Conservation (phyloP, 2,113 vertebrate species). For the Cariama cristata region DNA sequence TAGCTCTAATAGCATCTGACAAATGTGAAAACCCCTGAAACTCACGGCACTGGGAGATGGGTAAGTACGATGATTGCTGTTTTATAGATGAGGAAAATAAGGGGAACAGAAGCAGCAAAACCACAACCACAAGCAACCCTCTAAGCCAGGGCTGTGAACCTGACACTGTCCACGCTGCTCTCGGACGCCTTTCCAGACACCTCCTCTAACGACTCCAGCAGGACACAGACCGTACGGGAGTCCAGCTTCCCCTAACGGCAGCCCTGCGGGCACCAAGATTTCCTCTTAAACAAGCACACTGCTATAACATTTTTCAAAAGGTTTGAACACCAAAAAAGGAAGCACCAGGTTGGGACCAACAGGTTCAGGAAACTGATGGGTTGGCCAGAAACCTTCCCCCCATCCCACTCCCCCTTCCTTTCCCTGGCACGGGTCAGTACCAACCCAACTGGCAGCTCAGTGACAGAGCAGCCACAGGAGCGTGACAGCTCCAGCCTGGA, state of each 20-base stretch:
- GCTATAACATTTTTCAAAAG: background rate
- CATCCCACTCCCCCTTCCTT: background rate
- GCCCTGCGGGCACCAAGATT: background rate
- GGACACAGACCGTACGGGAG: background rate
- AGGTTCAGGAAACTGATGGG: background rate
- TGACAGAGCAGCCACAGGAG: background rate
- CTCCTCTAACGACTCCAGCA: background rate
- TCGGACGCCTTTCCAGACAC: background rate
- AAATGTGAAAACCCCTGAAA: background rate
- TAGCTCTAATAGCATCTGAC: background rate
- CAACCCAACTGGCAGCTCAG: background rate
- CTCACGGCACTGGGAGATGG: background rate
- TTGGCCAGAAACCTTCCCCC: background rate
- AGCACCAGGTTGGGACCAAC: background rate
- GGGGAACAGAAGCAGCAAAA: background rate
- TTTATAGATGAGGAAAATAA: background rate
- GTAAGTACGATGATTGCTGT: background rate
- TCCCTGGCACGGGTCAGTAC: background rate
- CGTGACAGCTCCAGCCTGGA: background rate
- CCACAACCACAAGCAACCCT: background rate
- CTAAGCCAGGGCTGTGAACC: background rate
- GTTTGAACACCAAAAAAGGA: background rate
- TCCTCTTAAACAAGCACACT: background rate
- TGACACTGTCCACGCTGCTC: background rate
- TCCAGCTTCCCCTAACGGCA: background rate